Conservation (phyloP, 2,888 invertebrate genomes). For the Polylopha cassiicola region DNA sequence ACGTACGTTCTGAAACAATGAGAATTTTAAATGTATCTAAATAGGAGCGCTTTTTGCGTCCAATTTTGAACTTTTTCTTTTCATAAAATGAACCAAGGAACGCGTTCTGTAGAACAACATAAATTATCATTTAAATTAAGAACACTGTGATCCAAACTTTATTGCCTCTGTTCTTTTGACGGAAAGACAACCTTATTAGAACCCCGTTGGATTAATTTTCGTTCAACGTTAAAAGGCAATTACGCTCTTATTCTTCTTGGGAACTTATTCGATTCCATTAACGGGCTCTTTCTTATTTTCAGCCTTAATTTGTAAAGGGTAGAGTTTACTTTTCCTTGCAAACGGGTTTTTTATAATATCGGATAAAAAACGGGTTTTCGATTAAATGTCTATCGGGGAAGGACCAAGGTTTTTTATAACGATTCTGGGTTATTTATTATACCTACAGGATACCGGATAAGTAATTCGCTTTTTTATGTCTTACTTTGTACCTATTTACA, state of each 20-base stretch:
- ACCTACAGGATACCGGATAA: slow-evolving; percentile 2
- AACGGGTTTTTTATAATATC: no score
- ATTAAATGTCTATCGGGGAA: slow-evolving; percentile 26
- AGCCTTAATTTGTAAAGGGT: no score
- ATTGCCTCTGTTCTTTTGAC: neutral
- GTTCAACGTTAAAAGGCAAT: neutral
- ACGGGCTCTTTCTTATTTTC: slow-evolving; percentile 12
- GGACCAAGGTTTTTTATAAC: slow-evolving; percentile 25
- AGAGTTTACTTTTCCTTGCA: no score
- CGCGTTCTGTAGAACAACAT: neutral
- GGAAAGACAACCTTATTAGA: neutral
- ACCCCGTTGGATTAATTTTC: neutral
- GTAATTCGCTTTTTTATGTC: no score
- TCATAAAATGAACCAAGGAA: no score
- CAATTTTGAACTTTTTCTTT: slow-evolving; percentile 18
- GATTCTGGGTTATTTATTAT: slow-evolving; percentile 20
- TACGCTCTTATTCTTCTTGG: slow-evolving; percentile 1
- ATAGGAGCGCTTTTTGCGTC: slow-evolving; percentile 7
- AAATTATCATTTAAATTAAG: slow-evolving; percentile 4
- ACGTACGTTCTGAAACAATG: slow-evolving; percentile 20
- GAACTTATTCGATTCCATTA: slow-evolving; percentile 16
- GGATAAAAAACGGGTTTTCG: slow-evolving; percentile 24
- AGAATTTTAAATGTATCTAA: slow-evolving; percentile 12
- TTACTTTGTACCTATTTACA: no score
- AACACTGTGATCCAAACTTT: neutral